Base-by-base conservation (phyloP, 2,797 vertebrate genomes). In the Australoheros facetus region DNA sequence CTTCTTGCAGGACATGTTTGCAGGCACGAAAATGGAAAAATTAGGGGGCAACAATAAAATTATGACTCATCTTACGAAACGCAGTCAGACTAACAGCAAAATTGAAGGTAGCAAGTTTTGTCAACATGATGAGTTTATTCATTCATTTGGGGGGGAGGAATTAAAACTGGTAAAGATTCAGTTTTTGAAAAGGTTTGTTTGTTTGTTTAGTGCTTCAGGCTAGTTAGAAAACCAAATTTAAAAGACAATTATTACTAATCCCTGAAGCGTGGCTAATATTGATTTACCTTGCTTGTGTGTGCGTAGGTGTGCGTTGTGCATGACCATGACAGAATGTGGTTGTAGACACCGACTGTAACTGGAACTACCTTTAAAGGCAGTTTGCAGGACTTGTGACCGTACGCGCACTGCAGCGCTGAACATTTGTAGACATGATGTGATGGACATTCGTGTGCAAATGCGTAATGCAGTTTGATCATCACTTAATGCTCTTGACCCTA, bases 1-100 rank as follows among this genome's bases (percentile, higher is more conserved):
- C 77, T 16, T 74, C 82, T 81, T 1, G 0, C 4, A 2, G 57
- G 28, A 80, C 76, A 13, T 28, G n/a, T 48, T 69, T 73, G 70
- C 53, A 73, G 82, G 78, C 72, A 34, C 77, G 13, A 73, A 80
- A 72, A 75, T 64, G 71, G 74, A 59, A 17, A 58, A 57, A 56
- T 14, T 59, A 30, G 19, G 34, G 45, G 21, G 77, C 32, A 45
- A 58, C 77, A 19, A 80, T 86, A 71, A 77, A 88, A 28, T 75
- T 53, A 34, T 9, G 54, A 60, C 51, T 58, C 17, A 0, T 59
- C 56, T 21, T 51, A 34, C 7, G 12, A 30, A 59, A 58, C 26
- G 3, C 26, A 26, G 26, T 26, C 26, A 26, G 62, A 66, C 39
- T 48, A 66, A 11, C 4, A 19, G 39, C 19, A 26, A 66, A 69